Percentiles rank a stretch among this genome's conserved stretches.
phyloP scores from a whole-genome alignment of 2,113 vertebrate species.

The Hassar affinis region DNA sequence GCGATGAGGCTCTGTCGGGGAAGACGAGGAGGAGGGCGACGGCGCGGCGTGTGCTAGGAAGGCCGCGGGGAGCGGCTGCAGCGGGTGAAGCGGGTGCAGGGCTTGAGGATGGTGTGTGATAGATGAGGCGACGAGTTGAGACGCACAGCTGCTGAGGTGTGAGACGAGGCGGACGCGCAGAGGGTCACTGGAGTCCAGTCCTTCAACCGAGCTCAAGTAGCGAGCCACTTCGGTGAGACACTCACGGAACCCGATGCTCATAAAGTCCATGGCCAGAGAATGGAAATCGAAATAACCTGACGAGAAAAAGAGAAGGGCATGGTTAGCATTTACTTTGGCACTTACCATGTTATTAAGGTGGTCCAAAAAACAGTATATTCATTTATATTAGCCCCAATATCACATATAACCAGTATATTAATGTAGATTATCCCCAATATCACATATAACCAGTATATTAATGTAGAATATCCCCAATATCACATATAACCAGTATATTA shows the following conservation, averaged over 20 bases:
- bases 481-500: too few species aligned
- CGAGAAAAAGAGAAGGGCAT: not conserved
- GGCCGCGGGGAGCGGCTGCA: constrained; percentile 78
- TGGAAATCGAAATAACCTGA: constrained; percentile 87
- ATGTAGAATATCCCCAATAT: too few species aligned
- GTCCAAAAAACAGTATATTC: not conserved
- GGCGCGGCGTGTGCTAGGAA: constrained; percentile 71
- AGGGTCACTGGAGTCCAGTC: constrained; percentile 82
- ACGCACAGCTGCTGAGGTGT: constrained; percentile 87
- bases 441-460: too few species aligned
- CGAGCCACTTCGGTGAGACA: constrained; percentile 87
- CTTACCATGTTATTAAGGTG: not conserved
- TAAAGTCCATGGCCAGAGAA: constrained; percentile 92
- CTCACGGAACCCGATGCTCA: constrained; percentile 93
- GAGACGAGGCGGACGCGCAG: constrained; percentile 84
- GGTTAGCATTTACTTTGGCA: not conserved
- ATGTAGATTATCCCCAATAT: too few species aligned
- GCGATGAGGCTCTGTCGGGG: constrained; percentile 76
- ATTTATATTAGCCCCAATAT: too few species aligned
- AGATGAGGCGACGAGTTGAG: constrained; percentile 79
- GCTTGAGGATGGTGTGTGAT: constrained; percentile 75
- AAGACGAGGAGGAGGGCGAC: constrained; percentile 70
- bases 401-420: too few species aligned
- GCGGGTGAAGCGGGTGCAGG: constrained; percentile 80
- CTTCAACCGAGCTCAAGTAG: constrained; percentile 86